A percentile compares a stretch with the other conserved stretches of the same genome.
Conservation (phyloP, 2,888 invertebrate species). For the Diploptera punctata region DNA sequence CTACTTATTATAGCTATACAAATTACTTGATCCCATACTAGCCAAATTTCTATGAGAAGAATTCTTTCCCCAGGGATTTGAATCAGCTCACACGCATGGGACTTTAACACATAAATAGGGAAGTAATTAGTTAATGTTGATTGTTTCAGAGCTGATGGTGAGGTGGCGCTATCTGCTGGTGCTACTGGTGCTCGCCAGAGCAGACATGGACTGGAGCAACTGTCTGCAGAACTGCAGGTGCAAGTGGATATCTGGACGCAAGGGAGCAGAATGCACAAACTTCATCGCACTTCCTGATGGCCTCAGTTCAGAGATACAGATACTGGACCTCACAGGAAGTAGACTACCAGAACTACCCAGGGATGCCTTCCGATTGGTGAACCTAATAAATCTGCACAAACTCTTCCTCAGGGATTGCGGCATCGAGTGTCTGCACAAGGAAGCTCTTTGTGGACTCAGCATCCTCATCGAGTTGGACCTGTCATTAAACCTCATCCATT, state of each 20-base stretch:
- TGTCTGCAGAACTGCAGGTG: constrained; percentile 78
- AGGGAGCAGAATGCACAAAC: constrained; percentile 79
- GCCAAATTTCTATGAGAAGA: too few relatives aligned
- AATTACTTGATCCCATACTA: too few relatives aligned
- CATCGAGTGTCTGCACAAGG: constrained; percentile 71
- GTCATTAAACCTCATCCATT: constrained; percentile 72
- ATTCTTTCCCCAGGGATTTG: too few relatives aligned
- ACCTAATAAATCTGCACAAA: constrained; percentile 81
- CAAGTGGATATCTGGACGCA: constrained; percentile 85
- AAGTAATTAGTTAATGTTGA: too few relatives aligned
- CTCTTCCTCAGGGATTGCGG: constrained; percentile 77
- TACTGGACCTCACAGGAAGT: constrained; percentile 76
- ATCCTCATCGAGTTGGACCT: constrained; percentile 85
- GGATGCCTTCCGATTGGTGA: constrained; percentile 71
- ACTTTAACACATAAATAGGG: too few relatives aligned
- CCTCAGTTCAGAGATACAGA: constrained; percentile 72
- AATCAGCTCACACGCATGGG: too few relatives aligned
- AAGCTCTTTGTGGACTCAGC: constrained; percentile 76
- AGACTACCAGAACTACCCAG: constrained; percentile 68
- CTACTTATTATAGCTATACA: too few relatives aligned
- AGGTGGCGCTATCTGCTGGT: constrained; percentile 48
- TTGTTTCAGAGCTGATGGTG: constrained; percentile 43
- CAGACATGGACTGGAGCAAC: constrained; percentile 60
- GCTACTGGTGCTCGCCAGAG: constrained; percentile 52
- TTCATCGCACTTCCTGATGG: constrained; percentile 73